phyloP scores from a whole-genome alignment of 2,797 vertebrate genomes.

The Danio albolineatus region DNA sequence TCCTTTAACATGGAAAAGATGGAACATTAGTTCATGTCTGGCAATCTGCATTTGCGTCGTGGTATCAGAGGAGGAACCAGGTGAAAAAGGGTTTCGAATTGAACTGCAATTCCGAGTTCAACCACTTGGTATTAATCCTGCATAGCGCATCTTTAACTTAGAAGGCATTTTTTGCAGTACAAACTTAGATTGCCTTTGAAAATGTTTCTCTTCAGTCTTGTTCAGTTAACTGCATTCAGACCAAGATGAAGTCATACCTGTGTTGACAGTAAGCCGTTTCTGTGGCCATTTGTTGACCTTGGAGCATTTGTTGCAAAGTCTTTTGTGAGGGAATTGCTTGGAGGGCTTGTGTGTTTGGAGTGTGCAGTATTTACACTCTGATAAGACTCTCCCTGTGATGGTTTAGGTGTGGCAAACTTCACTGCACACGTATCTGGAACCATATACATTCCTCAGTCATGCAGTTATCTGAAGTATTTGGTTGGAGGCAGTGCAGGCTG shows the following conservation, averaged over 20 bases:
- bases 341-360: constrained; percentile 16
- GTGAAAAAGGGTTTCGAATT: no score
- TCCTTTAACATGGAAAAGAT: no score
- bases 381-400: constrained; percentile 44
- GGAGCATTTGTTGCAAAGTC: constrained; percentile 19
- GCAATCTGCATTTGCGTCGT: no score
- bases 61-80: no score
- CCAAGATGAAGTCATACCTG: background rate
- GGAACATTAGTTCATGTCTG: no score
- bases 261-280: constrained; percentile 37
- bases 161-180: background rate
- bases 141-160: no score
- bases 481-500: constrained; percentile 46
- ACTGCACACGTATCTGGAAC: constrained; percentile 41
- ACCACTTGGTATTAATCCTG: no score
- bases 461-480: constrained; percentile 53
- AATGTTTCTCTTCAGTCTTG: background rate
- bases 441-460: constrained; percentile 46
- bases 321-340: constrained; percentile 26
- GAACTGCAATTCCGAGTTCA: no score
- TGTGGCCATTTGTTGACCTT: constrained; percentile 27
- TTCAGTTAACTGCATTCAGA: constrained; percentile 6
- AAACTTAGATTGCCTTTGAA: background rate
- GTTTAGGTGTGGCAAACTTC: constrained; percentile 48
- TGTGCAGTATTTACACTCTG: constrained; percentile 32